Base-by-base conservation (phyloP, 2,113 vertebrate species). In the Chaetops frenatus region DNA sequence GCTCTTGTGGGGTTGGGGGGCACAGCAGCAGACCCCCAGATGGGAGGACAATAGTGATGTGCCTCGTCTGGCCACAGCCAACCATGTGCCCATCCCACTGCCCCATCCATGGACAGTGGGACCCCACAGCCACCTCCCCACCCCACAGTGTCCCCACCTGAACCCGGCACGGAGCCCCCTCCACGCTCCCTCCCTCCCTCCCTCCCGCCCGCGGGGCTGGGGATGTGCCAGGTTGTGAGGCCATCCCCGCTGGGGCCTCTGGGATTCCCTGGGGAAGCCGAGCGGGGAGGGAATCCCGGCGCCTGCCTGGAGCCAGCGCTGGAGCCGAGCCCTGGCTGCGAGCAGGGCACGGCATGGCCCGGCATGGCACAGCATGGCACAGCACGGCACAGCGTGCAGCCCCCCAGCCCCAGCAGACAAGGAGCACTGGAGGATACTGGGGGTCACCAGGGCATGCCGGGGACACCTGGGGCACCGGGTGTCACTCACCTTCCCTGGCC, bases 241-340 rank as follows among this genome's bases (percentile, higher is more conserved):
- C 86, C 87, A 29, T 66, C 91, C 95, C 93, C 2, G 29, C 17
- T 4, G 81, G 93, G 93, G 93, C 85, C 91, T 35, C 93, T 3
- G 73, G 88, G 88, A 94, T 81, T 92, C 95, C 95, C 93, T 70
- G 78, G 91, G 93, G 95, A 94, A 90, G 93, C 86, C 40, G 31
- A 84, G 78, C 78, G 12, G 81, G 62, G 85, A 92, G 91, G 93
- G 91, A 95, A 96, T 93, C 91, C 93, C 71, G 7, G 76, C 36
- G 77, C 62, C 95, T 92, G 88, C 72, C 85, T 42, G 93, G 91
- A 94, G 95, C 93, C 95, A 86, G 91, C 7, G 25, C 85, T 89
- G 93, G 88, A 93, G 93, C 81, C 0, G 50, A 95, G 95, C 86
- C 93, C 85, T 28, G 3, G 62, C 67, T 27, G 40, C 0, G 6